Evolutionary conservation across 2,113 vertebrate species (phyloP).

Genomic region (Oreocharis arfaki): DNA sequence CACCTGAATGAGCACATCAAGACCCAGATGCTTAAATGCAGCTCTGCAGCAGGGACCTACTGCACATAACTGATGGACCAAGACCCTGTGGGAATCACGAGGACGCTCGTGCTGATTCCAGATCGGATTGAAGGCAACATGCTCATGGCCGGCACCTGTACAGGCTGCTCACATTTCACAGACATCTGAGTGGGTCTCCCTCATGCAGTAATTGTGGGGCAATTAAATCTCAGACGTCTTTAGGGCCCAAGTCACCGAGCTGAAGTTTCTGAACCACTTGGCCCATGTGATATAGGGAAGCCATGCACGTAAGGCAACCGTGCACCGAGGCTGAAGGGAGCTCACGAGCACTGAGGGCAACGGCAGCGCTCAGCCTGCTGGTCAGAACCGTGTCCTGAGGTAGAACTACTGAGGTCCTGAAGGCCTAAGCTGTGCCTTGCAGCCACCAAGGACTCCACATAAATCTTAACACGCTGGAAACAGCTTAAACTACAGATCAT

Average conservation of each 20-base stretch:
- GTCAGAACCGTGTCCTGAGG: accelerated
- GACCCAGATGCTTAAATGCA: neutral
- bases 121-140: accelerated
- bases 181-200: neutral
- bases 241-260: neutral
- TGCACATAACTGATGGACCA: neutral
- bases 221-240: neutral
- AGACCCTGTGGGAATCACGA: neutral
- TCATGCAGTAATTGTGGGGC: neutral
- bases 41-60: neutral
- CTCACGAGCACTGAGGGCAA: neutral
- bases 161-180: neutral
- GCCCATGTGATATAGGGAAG: neutral
- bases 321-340: neutral
- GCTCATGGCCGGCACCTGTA: neutral
- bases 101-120: neutral
- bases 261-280: neutral
- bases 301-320: accelerated
- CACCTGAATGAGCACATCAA: neutral
- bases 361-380: neutral
- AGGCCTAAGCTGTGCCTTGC: neutral
- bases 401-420: neutral
- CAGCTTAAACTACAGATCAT: neutral
- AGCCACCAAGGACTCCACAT: neutral
- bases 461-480: neutral